Evolutionary conservation across 1,140 invertebrate genomes (phyloP), one percentile per base, ranked within the genome.

Genomic region (Panulirus ornatus): DNA sequence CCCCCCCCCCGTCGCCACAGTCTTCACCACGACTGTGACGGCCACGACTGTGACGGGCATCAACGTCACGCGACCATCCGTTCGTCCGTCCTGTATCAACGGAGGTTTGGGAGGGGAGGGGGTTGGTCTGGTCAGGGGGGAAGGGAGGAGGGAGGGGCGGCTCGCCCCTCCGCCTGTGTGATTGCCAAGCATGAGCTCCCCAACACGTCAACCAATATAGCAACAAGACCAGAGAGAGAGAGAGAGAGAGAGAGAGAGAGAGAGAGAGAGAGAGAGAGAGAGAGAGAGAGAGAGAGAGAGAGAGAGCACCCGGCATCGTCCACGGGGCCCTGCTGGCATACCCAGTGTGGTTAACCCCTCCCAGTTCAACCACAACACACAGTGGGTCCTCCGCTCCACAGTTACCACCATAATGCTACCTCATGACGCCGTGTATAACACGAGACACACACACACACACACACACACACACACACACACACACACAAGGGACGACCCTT

Each of bases 261-360:
- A 9, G 36, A 78, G 75, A 38, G 40, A 78, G 75, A 38, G 22
- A 78, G 40, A 78, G 36, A 40, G 40, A 78, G 36, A 36, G 75
- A 40, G 19, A 40, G 14, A 42, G 40, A 44, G 3, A 44, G 38
- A 79, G 5, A 22, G 40, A 44, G 14, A 79, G 76, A 79, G 36
- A 70, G n/a, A n/a, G n/a, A n/a, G n/a, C n/a, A n/a, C n/a, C n/a
- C n/a, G n/a, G n/a, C n/a, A n/a, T n/a, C n/a, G n/a, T n/a, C n/a
- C n/a, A n/a, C n/a, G n/a, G n/a, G n/a, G n/a, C n/a, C n/a, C n/a
- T n/a, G n/a, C n/a, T n/a, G n/a, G n/a, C n/a, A n/a, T n/a, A n/a
- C n/a, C n/a, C n/a, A n/a, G n/a, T n/a, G n/a, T n/a, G n/a, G n/a
- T n/a, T n/a, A n/a, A n/a, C n/a, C n/a, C n/a, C n/a, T n/a, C n/a